phyloP scores from a whole-genome alignment of 2,888 invertebrate species.

The Oxyteleia sp. region DNA sequence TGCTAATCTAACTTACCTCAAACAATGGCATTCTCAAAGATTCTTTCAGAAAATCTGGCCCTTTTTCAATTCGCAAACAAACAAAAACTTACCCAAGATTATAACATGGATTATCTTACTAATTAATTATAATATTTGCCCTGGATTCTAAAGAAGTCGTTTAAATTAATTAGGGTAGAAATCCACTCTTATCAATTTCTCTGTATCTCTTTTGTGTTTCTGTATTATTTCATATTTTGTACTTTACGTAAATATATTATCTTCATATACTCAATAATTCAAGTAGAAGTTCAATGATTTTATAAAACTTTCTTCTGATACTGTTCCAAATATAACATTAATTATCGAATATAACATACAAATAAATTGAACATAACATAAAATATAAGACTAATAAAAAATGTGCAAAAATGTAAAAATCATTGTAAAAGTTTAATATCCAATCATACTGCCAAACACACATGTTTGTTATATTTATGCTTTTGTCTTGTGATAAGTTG shows the following conservation, averaged over 20 bases:
- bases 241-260: conserved; percentile 16
- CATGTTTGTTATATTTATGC: not conserved
- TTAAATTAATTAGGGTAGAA: conserved; percentile 46
- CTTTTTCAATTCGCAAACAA: conserved; percentile 5
- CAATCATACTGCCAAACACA: conserved; percentile 25
- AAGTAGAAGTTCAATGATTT: not conserved
- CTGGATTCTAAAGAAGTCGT: conserved; percentile 22
- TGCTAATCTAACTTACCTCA: no score
- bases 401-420: conserved; percentile 1
- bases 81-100: conserved; percentile 15
- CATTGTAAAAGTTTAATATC: conserved; percentile 18
- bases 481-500: conserved; percentile 28
- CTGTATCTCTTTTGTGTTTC: conserved; percentile 8
- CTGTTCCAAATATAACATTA: not conserved
- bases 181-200: conserved; percentile 28
- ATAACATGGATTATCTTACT: conserved; percentile 18
- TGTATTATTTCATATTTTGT: conserved; percentile 32
- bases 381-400: no score
- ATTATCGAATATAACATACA: not conserved
- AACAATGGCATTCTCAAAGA: no score
- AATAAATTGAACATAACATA: not conserved
- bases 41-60: not conserved
- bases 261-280: conserved; percentile 26
- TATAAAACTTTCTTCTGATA: not conserved
- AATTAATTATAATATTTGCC: conserved; percentile 21